Evolutionary conservation across 2,888 invertebrate species (phyloP), one percentile per base, ranked within the genome.

Genomic region (Rutpela maculata): DNA sequence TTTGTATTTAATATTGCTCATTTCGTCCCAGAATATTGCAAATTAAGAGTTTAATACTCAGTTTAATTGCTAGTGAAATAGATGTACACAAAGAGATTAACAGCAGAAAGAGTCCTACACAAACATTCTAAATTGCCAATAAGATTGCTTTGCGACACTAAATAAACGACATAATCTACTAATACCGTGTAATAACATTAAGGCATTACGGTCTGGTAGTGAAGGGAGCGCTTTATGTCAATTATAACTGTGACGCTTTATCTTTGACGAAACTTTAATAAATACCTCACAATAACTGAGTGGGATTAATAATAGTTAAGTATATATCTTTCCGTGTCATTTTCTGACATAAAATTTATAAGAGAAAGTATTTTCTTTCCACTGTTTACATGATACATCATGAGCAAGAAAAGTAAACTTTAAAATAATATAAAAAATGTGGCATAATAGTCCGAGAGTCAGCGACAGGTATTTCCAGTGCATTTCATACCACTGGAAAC

Each of bases 171-270:
- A 78, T 86, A 86, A 86, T 86, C 85, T 83, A 76, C 84, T 86
- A 85, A 86, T 85, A 83, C 86, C 84, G 69, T 84, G 83, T 86
- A 85, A 86, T 86, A 83, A 84, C 85, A 86, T 86, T 85, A 86
- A 74, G 72, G 79, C 72, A 78, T 81, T 81, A 80, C 57, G 69
- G 73, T 70, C 76, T 73, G 75, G 22, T 69, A 60, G 76, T 66
- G 73, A 75, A 78, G 80, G 80, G 80, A 79, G 74, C 66, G 76
- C 78, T 76, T 77, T 68, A 74, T 75, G 79, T 79, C 81, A 81
- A 79, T 79, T 81, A 81, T 71, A 75, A 73, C 70, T 67, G 78
- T 68, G 75, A 74, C 72, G 73, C 76, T 74, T 79, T 79, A 77
- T 72, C 80, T 77, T 78, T 66, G 71, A 55, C 59, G 56, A 69